Percentiles rank a stretch among this genome's conserved stretches.
phyloP scores from a whole-genome alignment of 2,888 invertebrate genomes.

The Phanerotoma sp. region DNA sequence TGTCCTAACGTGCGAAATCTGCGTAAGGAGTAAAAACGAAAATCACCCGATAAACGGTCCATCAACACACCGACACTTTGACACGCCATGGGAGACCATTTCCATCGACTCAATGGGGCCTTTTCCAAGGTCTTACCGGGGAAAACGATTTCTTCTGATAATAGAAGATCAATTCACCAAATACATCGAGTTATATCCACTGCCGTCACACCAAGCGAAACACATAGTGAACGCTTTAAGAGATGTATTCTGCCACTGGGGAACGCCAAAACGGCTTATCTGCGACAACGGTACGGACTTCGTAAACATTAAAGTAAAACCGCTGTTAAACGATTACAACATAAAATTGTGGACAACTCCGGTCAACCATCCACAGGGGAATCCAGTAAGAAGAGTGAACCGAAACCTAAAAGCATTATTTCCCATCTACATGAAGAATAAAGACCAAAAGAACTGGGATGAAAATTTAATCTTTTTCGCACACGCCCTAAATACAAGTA shows the following conservation, averaged over 20 bases:
- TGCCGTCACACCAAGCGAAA: neutral
- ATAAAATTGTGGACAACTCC: neutral
- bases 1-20: neutral
- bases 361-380: neutral
- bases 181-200: neutral
- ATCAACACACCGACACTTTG: neutral
- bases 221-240: no score
- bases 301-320: neutral
- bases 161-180: neutral
- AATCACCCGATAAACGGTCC: neutral
- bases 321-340: neutral
- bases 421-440: neutral
- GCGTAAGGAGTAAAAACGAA: neutral
- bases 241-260: neutral
- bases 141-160: neutral
- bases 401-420: neutral
- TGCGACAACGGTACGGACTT: neutral
- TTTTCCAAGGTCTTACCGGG: neutral
- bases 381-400: neutral
- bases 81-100: neutral
- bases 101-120: no score
- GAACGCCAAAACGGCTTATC: neutral
- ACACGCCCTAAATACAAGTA: no score
- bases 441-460: conserved; percentile 1
- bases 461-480: no score